Percentiles rank a stretch among this genome's conserved stretches.
phyloP scores from a whole-genome alignment of 64 coral and sea anemone genomes.

The Stichodactyla helianthus region DNA sequence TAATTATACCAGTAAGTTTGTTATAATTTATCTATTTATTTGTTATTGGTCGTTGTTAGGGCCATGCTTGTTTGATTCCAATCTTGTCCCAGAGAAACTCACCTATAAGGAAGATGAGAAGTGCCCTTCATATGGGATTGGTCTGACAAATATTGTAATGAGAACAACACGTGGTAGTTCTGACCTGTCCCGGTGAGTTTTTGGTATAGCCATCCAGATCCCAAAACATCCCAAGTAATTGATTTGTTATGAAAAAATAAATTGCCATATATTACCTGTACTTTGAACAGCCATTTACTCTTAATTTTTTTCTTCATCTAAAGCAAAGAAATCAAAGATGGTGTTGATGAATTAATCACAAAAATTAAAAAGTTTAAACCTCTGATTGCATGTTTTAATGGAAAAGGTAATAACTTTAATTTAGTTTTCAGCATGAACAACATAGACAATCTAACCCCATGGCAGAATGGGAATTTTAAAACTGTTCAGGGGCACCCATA shows the following conservation, averaged over 20 bases:
- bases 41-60: conserved; percentile 45
- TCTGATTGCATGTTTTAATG: conserved; percentile 92
- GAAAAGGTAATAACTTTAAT: conserved; percentile 68
- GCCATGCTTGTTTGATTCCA: conserved; percentile 89
- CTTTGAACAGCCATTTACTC: not conserved
- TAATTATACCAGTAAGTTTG: too few relatives aligned
- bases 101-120: conserved; percentile 77
- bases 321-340: conserved; percentile 95
- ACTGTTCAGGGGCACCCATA: too few relatives aligned
- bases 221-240: too few relatives aligned
- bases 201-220: too few relatives aligned
- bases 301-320: conserved; percentile 16
- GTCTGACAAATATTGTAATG: conserved; percentile 96
- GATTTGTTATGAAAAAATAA: too few relatives aligned
- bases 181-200: conserved; percentile 74
- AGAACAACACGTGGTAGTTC: conserved; percentile 89
- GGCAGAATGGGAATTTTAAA: too few relatives aligned
- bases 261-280: too few relatives aligned
- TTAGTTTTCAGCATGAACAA: not conserved
- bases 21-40: too few relatives aligned
- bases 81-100: conserved; percentile 64
- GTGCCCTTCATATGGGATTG: conserved; percentile 87
- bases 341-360: conserved; percentile 48
- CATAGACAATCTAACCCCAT: too few relatives aligned
- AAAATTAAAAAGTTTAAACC: conserved; percentile 75